Conservation (phyloP, 2,888 invertebrate species). For the Myopa testacea region DNA sequence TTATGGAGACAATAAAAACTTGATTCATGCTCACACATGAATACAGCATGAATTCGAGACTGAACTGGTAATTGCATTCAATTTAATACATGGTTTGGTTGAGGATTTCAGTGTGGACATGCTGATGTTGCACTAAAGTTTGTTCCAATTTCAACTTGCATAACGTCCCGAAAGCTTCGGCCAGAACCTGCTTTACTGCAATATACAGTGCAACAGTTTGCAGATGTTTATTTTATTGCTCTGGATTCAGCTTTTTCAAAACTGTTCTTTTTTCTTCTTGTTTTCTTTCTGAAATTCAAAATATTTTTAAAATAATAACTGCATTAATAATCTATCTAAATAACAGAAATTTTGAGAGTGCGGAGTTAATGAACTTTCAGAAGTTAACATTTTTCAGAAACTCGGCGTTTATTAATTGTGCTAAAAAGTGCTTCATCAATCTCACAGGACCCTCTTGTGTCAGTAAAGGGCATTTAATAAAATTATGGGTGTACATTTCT, state of each 20-base stretch:
- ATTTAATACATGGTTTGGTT: neutral
- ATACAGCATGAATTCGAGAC: neutral
- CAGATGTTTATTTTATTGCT: neutral
- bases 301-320: neutral
- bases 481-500: too few relatives aligned
- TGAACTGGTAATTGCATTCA: neutral
- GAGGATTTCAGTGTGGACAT: neutral
- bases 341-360: too few relatives aligned
- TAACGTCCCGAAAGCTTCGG: neutral
- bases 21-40: neutral
- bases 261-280: neutral
- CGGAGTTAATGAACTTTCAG: too few relatives aligned
- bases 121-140: neutral
- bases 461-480: too few relatives aligned
- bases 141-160: slow-evolving; percentile 7
- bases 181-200: neutral
- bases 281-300: neutral
- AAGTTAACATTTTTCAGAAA: too few relatives aligned
- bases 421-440: too few relatives aligned
- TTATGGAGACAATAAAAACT: neutral
- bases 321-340: too few relatives aligned
- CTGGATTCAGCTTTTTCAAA: neutral
- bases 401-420: too few relatives aligned
- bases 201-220: neutral
- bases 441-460: too few relatives aligned